These are phyloP conservation scores for Mactromeris polynyma DNA, from an alignment of 2,888 invertebrate species.

Conservation along the genomic window DNA sequence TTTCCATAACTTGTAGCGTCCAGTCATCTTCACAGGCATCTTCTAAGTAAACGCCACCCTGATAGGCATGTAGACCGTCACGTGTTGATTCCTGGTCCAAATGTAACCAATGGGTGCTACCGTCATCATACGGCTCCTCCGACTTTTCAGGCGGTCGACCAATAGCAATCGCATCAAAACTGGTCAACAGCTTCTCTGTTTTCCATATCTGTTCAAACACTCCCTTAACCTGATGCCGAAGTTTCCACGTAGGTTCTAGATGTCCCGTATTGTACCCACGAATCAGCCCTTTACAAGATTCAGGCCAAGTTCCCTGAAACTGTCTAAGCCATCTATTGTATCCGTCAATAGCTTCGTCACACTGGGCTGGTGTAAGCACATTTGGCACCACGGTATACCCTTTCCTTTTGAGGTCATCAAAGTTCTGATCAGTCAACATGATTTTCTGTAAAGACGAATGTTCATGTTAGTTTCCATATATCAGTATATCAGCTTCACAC, in stretches of 20 bases:
- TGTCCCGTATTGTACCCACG: constrained; percentile 73
- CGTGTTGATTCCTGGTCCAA: constrained; percentile 73
- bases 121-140: constrained; percentile 46
- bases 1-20: constrained; percentile 72
- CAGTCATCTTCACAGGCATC: constrained; percentile 74
- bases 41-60: constrained; percentile 79
- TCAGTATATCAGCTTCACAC: too few species aligned
- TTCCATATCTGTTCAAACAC: constrained; percentile 76
- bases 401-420: constrained; percentile 56
- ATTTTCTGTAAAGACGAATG: neutral
- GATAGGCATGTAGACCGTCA: constrained; percentile 77
- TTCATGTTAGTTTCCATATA: too few species aligned
- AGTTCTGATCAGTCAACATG: constrained; percentile 53
- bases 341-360: constrained; percentile 54
- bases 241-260: constrained; percentile 72
- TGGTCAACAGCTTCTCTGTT: constrained; percentile 77
- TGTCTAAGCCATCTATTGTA: constrained; percentile 60
- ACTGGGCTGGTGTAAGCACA: constrained; percentile 53
- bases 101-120: constrained; percentile 70
- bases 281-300: constrained; percentile 63
- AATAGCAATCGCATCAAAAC: constrained; percentile 77
- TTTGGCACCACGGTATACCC: constrained; percentile 66
- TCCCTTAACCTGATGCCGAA: constrained; percentile 68
- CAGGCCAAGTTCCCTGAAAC: constrained; percentile 38
- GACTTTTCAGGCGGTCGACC: constrained; percentile 75